Conservation (phyloP, 2,113 vertebrate genomes). For the Callopanchax toddi region DNA sequence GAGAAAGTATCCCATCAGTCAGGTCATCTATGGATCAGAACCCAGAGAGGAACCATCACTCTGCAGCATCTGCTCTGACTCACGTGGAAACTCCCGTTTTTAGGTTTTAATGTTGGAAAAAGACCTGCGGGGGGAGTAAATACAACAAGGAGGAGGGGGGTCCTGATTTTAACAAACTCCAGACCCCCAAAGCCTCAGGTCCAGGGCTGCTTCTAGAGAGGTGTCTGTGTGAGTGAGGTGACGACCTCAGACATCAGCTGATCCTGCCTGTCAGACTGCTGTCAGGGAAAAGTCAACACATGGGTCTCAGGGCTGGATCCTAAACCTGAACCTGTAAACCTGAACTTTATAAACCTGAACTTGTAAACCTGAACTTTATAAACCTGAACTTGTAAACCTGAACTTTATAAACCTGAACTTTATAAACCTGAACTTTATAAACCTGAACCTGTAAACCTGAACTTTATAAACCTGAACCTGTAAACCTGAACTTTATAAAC, state of each 20-base stretch:
- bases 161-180: constrained; percentile 79
- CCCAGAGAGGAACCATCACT: constrained; percentile 35
- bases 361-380: no score
- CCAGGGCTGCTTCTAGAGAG: constrained; percentile 71
- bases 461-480: no score
- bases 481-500: no score
- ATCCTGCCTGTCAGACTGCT: constrained; percentile 58
- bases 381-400: no score
- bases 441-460: no score
- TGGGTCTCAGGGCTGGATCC: not conserved
- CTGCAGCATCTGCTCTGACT: constrained; percentile 60
- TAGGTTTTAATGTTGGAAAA: constrained; percentile 72
- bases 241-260: constrained; percentile 76
- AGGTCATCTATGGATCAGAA: constrained; percentile 59
- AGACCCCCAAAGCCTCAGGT: constrained; percentile 71
- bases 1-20: constrained; percentile 32
- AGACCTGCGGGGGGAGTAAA: constrained; percentile 22
- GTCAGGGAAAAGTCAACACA: constrained; percentile 48
- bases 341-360: not conserved
- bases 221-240: constrained; percentile 55
- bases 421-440: no score
- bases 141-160: constrained; percentile 19
- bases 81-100: constrained; percentile 70
- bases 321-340: not conserved
- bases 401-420: no score